phyloP scores from a whole-genome alignment of 2,113 vertebrate species.

The Hypomesus transpacificus region DNA sequence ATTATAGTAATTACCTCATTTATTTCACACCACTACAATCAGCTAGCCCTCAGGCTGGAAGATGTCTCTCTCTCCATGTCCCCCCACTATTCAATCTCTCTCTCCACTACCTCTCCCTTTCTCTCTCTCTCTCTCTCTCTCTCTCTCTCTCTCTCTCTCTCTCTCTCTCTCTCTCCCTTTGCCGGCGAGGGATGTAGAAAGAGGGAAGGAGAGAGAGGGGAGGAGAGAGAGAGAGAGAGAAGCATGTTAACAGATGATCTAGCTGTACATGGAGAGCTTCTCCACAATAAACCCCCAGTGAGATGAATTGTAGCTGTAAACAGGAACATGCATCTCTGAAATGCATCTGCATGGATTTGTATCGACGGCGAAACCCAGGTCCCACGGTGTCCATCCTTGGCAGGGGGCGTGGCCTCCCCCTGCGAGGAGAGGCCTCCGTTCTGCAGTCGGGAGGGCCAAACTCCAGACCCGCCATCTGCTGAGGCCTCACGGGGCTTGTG shows the following conservation, averaged over 20 bases:
- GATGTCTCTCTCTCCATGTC: neutral
- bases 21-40: conserved; percentile 67
- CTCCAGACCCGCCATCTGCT: conserved; percentile 37
- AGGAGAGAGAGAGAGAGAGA: conserved; percentile 14
- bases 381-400: conserved; percentile 14
- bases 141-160: conserved; percentile 29
- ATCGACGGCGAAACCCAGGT: conserved; percentile 26
- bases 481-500: conserved; percentile 4
- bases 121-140: neutral
- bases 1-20: conserved; percentile 68
- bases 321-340: conserved; percentile 65
- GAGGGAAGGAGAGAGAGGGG: conserved; percentile 36
- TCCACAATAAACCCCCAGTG: conserved; percentile 46
- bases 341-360: conserved; percentile 68
- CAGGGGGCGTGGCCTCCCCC: conserved; percentile 47
- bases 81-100: too few relatives aligned
- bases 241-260: conserved; percentile 63
- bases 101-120: neutral
- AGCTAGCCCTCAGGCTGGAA: conserved; percentile 38
- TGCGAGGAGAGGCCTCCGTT: conserved; percentile 6
- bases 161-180: conserved; percentile 13
- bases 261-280: conserved; percentile 42
- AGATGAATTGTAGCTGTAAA: conserved; percentile 64
- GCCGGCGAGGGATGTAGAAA: conserved; percentile 48
- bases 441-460: neutral